phyloP scores from a whole-genome alignment of 2,888 invertebrate species.

The Melikaiella ostensackeni region DNA sequence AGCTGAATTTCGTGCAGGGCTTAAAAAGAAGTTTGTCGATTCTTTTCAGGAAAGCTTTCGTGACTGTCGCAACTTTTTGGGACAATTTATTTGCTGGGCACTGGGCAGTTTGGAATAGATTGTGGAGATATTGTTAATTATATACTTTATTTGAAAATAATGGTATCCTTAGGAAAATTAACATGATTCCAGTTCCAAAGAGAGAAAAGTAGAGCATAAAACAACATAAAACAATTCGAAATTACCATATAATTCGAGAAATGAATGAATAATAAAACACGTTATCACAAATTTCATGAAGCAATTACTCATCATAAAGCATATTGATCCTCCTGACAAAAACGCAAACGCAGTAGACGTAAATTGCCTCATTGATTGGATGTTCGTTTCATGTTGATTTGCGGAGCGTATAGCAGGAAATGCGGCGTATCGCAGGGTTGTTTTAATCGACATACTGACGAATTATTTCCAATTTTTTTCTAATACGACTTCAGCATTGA shows the following conservation, averaged over 20 bases:
- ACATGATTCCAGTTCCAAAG: background rate
- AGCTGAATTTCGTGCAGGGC: background rate
- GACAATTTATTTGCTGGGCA: background rate
- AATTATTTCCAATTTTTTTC: too few species aligned
- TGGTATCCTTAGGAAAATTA: background rate
- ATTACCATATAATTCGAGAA: background rate
- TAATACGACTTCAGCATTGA: too few species aligned
- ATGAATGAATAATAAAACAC: background rate
- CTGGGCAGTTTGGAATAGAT: background rate
- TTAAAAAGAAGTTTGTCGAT: background rate
- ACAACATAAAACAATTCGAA: background rate
- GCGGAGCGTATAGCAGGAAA: slow-evolving; percentile 1
- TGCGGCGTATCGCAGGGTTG: background rate
- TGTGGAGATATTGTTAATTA: background rate
- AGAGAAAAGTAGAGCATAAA: background rate
- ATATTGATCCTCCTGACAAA: slow-evolving; percentile 24
- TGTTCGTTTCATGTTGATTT: slow-evolving; percentile 6
- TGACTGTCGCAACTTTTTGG: background rate
- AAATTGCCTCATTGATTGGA: slow-evolving; percentile 30
- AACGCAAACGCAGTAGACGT: background rate
- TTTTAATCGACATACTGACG: too few species aligned
- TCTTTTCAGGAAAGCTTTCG: background rate
- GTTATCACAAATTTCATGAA: background rate
- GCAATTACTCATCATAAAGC: background rate
- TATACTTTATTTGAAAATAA: background rate